Conservation (phyloP, 2,797 vertebrate genomes). For the Artibeus jamaicensis region DNA sequence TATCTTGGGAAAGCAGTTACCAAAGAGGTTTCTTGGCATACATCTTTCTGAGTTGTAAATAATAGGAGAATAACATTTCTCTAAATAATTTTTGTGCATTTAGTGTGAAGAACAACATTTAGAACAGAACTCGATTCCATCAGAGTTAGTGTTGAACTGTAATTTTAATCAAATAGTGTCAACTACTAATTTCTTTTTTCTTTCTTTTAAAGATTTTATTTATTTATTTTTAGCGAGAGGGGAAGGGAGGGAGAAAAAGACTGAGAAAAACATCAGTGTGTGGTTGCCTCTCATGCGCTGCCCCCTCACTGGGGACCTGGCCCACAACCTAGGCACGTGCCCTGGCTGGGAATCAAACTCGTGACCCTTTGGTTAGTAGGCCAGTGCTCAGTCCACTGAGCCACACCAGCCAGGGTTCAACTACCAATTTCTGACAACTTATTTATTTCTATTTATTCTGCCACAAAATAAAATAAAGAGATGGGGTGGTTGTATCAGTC, state of each 20-base stretch:
- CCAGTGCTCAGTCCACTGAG: too few species aligned
- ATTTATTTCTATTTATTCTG: slow-evolving; percentile 42
- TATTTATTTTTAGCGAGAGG: too few species aligned
- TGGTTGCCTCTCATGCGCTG: too few species aligned
- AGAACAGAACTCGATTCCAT: slow-evolving; percentile 47
- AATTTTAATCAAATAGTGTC: slow-evolving; percentile 45
- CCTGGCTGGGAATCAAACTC: too few species aligned
- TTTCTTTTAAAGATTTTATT: too few species aligned
- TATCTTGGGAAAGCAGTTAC: slow-evolving; percentile 50
- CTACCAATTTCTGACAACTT: slow-evolving; percentile 1
- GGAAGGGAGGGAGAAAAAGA: too few species aligned
- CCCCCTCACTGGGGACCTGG: too few species aligned
- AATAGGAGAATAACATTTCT: slow-evolving; percentile 35
- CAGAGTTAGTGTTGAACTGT: slow-evolving; percentile 23
- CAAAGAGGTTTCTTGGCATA: slow-evolving; percentile 43
- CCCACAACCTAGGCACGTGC: too few species aligned
- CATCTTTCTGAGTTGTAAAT: slow-evolving; percentile 57
- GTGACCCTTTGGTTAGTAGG: too few species aligned
- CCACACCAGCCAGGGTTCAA: too few species aligned
- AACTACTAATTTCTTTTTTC: slow-evolving; percentile 50
- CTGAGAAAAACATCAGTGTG: too few species aligned
- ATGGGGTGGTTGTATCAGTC: not conserved
- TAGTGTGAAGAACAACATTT: slow-evolving; percentile 50
- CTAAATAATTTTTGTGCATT: slow-evolving; percentile 60
- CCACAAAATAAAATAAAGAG: not conserved